A percentile compares a stretch with the other conserved stretches of the same genome.
These are phyloP conservation scores for Sceloporus undulatus DNA, from an alignment of 2,113 vertebrate species.

Conservation along the genomic window DNA sequence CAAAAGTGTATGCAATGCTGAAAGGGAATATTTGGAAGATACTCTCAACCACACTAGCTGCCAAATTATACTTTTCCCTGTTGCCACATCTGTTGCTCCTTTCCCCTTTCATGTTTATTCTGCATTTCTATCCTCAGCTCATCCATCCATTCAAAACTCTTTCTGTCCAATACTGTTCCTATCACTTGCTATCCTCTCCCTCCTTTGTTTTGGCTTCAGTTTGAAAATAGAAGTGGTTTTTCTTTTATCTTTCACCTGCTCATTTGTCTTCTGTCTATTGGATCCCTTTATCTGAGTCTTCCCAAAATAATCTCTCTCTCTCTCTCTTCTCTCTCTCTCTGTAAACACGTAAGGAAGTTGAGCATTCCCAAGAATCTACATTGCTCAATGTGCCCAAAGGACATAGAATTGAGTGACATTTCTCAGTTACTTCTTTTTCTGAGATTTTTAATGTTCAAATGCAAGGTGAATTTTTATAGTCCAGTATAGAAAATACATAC, in stretches of 20 bases:
- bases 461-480: constrained; percentile 29
- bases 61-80: constrained; percentile 29
- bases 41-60: constrained; percentile 15
- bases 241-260: constrained; percentile 8
- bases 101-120: constrained; percentile 27
- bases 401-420: constrained; percentile 28
- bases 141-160: constrained; percentile 12
- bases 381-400: constrained; percentile 24
- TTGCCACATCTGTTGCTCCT: constrained; percentile 27
- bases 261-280: neutral
- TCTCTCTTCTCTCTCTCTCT: too few species aligned
- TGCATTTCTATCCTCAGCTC: constrained; percentile 9
- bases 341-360: neutral
- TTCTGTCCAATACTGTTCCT: constrained; percentile 37
- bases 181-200: neutral
- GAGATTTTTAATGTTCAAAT: neutral
- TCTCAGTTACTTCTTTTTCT: constrained; percentile 47
- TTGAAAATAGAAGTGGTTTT: constrained; percentile 33
- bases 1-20: constrained; percentile 5
- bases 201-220: constrained; percentile 16
- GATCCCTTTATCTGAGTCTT: constrained; percentile 30
- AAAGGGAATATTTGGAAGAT: constrained; percentile 1
- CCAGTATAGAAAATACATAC: neutral
- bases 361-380: neutral
- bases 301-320: constrained; percentile 9